Conservation (phyloP, 2,888 invertebrate species). For the Theretra japonica region DNA sequence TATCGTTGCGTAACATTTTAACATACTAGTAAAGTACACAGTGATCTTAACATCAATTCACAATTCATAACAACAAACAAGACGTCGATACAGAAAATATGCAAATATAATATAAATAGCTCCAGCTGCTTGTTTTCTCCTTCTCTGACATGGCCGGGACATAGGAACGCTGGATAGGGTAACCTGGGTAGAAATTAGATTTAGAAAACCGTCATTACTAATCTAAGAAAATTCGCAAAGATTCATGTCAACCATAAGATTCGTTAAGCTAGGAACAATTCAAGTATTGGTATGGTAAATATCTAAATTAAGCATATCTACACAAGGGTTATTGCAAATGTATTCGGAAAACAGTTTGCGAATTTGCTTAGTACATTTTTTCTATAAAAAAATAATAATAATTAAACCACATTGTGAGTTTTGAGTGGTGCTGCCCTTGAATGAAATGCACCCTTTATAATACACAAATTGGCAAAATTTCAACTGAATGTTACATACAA, state of each 20-base stretch:
- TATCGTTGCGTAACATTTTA: constrained; percentile 4
- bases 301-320: constrained; percentile 48
- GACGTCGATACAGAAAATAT: constrained; percentile 36
- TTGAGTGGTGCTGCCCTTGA: constrained; percentile 81
- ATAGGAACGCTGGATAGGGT: constrained; percentile 80
- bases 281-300: background rate
- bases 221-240: constrained; percentile 65
- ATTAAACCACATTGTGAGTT: constrained; percentile 74
- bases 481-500: constrained; percentile 48
- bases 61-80: constrained; percentile 30
- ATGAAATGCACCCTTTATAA: constrained; percentile 64
- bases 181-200: constrained; percentile 76
- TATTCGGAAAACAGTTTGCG: constrained; percentile 47
- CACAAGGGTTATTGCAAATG: constrained; percentile 26
- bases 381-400: constrained; percentile 44
- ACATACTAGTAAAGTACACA: constrained; percentile 25
- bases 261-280: background rate
- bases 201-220: constrained; percentile 58
- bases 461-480: constrained; percentile 53
- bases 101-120: constrained; percentile 53
- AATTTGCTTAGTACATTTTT: constrained; percentile 59
- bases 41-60: constrained; percentile 30
- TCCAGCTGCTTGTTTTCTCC: constrained; percentile 83
- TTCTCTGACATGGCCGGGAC: constrained; percentile 79
- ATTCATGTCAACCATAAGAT: constrained; percentile 42